Percentiles rank a stretch among this genome's conserved stretches.
Evolutionary conservation across 2,888 invertebrate genomes (phyloP).

Genomic region (Plebejus melissa): DNA sequence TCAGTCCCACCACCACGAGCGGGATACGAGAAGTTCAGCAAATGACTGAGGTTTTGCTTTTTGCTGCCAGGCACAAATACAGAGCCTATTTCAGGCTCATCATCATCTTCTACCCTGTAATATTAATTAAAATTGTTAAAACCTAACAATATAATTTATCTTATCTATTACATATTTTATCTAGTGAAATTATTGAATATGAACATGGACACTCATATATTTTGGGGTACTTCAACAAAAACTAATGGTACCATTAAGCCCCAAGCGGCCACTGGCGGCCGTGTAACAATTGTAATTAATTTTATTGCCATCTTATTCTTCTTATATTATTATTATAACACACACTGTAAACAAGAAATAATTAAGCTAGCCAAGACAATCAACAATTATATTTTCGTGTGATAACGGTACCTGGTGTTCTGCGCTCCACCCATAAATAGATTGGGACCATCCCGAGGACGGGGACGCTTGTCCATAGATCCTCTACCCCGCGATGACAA

Average conservation of each 20-base stretch:
- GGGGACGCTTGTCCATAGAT: slow-evolving; percentile 85
- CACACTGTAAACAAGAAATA: neutral
- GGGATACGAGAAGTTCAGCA: slow-evolving; percentile 94
- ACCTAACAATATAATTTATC: no score
- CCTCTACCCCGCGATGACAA: slow-evolving; percentile 82
- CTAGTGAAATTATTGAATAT: neutral
- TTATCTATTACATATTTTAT: neutral
- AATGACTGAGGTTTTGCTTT: slow-evolving; percentile 95
- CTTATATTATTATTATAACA: neutral
- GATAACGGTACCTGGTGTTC: slow-evolving; percentile 79
- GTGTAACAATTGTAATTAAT: no score
- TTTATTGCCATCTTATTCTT: no score
- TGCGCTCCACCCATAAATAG: slow-evolving; percentile 81
- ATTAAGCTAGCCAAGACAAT: neutral
- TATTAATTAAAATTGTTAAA: neutral
- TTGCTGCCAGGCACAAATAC: slow-evolving; percentile 91
- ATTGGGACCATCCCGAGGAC: slow-evolving; percentile 79
- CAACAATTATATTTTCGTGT: neutral
- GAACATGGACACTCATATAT: no score
- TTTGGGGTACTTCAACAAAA: no score
- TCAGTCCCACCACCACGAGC: slow-evolving; percentile 77
- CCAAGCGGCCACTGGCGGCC: no score
- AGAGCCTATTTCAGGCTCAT: slow-evolving; percentile 88
- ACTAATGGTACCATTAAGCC: no score
- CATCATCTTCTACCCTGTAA: slow-evolving; percentile 73